A percentile compares a stretch with the other conserved stretches of the same genome.
Conservation (phyloP, 2,888 invertebrate genomes). For the Cantharis nigra region DNA sequence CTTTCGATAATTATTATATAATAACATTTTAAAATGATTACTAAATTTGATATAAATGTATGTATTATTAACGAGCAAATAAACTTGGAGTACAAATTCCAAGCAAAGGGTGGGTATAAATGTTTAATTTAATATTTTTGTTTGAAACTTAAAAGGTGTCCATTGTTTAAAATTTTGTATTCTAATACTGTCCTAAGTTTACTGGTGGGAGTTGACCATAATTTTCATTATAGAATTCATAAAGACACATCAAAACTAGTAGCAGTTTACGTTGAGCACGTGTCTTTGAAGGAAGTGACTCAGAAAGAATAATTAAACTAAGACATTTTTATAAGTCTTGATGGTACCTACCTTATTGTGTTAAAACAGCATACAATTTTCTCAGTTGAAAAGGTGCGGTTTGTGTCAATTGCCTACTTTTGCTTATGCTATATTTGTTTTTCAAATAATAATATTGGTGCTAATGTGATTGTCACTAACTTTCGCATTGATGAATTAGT, state of each 20-base stretch:
- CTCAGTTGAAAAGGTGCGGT: constrained; percentile 19
- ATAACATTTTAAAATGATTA: neutral
- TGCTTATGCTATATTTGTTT: constrained; percentile 13
- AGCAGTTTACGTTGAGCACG: constrained; percentile 43
- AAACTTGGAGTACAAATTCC: neutral
- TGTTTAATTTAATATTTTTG: neutral
- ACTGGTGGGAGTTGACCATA: constrained; percentile 26
- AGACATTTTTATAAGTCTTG: constrained; percentile 24
- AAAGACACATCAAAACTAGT: constrained; percentile 39
- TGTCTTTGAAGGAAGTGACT: constrained; percentile 50
- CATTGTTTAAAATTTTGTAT: neutral
- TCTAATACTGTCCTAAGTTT: constrained; percentile 18
- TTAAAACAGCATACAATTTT: constrained; percentile 1
- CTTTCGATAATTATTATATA: neutral
- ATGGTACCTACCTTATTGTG: constrained; percentile 20
- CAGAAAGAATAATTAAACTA: constrained; percentile 38
- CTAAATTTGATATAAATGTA: neutral
- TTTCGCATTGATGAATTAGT: constrained; percentile 2
- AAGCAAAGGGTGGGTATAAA: neutral
- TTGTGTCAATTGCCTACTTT: constrained; percentile 23
- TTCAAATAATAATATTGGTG: constrained; percentile 22
- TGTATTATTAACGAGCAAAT: neutral
- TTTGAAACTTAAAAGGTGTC: neutral
- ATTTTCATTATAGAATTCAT: constrained; percentile 29
- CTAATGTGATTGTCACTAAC: constrained; percentile 12